Evolutionary conservation across 1,140 invertebrate genomes (phyloP), one percentile per base, ranked within the genome.

Genomic region (Drosophila ohnishii): DNA sequence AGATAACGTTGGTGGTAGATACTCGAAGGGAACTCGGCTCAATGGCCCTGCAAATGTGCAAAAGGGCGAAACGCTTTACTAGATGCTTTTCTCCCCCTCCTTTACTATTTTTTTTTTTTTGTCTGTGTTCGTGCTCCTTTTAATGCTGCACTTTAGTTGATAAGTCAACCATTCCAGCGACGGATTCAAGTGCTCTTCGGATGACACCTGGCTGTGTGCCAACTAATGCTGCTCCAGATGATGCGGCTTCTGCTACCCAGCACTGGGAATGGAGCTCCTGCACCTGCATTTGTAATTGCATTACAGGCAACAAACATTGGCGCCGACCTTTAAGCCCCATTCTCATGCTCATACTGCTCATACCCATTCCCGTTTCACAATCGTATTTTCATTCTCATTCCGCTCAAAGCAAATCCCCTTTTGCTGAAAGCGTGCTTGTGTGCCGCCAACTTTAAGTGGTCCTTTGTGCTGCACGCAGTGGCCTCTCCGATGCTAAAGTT

Each of bases 61-160:
- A 76, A 76, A 76, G 74, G 57, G 73, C 73, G 37, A 59, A 71
- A 40, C 62, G 73, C 51, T 75, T 75, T 65, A 34, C 56, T 42
- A 51, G 30, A 65, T 30, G 35, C 42, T 59, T 47, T 32, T 30
- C 37, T 70, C 51, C 42, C 5, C 10, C n/a, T 32, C 19, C 22
- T n/a, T 9, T 16, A 0, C 8, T 13, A 19, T 11, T 50, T 55
- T 13, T 59, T 14, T 37, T 56, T 64, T 58, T 42, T 34, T 60
- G 60, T 48, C 30, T 19, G 16, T 8, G 30, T 34, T 53, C 16
- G 55, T 59, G 51, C 76, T 80, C 72, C 69, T 79, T 78, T 77
- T 87, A 80, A 87, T 83, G 76, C 83, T 87, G 79, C 80, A 88
- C 83, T 88, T 87, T 87, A 83, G 80, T 87, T 88, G 76, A 88